These are phyloP conservation scores for Steinernema carpocapsae DNA, from an alignment of 2,888 invertebrate genomes.

Conservation along the genomic window DNA sequence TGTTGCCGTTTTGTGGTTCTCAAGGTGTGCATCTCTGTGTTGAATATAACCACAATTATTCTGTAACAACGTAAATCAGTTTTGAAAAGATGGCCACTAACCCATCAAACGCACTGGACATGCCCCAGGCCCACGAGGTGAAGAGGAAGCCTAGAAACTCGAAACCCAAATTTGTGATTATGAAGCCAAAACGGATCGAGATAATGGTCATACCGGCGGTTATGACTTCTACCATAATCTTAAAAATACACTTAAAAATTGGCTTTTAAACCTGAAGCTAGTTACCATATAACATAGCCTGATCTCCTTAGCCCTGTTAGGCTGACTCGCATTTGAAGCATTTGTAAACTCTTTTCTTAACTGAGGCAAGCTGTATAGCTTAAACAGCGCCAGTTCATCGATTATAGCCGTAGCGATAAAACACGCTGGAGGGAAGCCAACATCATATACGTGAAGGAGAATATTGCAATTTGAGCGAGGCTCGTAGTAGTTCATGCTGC, in stretches of 20 bases:
- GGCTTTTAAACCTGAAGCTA: neutral
- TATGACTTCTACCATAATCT: neutral
- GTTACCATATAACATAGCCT: constrained; percentile 7
- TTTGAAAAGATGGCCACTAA: neutral
- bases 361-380: constrained; percentile 1
- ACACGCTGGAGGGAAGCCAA: neutral
- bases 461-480: neutral
- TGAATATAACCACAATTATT: neutral
- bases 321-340: neutral
- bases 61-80: neutral
- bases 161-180: neutral
- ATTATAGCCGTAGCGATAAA: constrained; percentile 11
- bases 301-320: neutral
- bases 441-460: neutral
- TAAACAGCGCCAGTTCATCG: neutral
- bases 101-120: constrained; percentile 21
- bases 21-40: neutral
- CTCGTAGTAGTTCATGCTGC: constrained; percentile 22
- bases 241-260: neutral
- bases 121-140: constrained; percentile 15
- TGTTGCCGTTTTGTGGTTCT: too few species aligned
- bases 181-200: neutral
- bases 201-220: neutral
- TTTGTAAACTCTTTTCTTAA: neutral
- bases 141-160: neutral